Percentiles rank a stretch among this genome's conserved stretches.
Evolutionary conservation across 2,113 vertebrate genomes (phyloP).

Genomic region (Pelobates fuscus): DNA sequence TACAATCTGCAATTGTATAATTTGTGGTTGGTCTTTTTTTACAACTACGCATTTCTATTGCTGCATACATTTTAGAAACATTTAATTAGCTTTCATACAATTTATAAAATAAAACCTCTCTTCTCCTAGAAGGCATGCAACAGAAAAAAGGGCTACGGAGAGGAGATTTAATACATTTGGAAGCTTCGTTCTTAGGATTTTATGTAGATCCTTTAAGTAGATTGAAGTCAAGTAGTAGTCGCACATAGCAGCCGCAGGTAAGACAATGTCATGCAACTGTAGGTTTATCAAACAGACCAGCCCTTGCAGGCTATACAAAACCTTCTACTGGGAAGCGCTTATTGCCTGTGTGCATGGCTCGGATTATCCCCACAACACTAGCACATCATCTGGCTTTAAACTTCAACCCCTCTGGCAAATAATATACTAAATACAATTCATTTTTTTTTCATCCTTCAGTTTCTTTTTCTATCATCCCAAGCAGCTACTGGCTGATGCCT

Average conservation of each 20-base stretch:
- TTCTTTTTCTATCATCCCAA: slow-evolving; percentile 62
- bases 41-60: not conserved
- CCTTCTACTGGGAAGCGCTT: slow-evolving; percentile 73
- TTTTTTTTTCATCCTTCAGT: slow-evolving; percentile 70
- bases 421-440: slow-evolving; percentile 61
- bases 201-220: slow-evolving; percentile 66
- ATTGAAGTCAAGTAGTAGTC: slow-evolving; percentile 66
- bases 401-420: slow-evolving; percentile 81
- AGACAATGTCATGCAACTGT: slow-evolving; percentile 70
- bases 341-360: slow-evolving; percentile 67
- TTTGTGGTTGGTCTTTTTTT: not conserved
- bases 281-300: slow-evolving; percentile 85
- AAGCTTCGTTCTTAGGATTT: slow-evolving; percentile 65
- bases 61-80: not conserved
- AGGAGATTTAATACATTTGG: slow-evolving; percentile 61
- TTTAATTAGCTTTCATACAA: not conserved
- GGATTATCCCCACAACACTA: slow-evolving; percentile 82
- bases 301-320: slow-evolving; percentile 82
- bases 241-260: slow-evolving; percentile 79
- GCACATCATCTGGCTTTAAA: slow-evolving; percentile 88
- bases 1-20: not conserved
- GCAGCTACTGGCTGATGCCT: slow-evolving; percentile 76
- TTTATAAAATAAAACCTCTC: slow-evolving; percentile 86
- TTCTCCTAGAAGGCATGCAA: slow-evolving; percentile 56
- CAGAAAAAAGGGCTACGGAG: slow-evolving; percentile 54